Conservation (phyloP, 2,888 invertebrate species). For the Deladenus siricidicola region DNA sequence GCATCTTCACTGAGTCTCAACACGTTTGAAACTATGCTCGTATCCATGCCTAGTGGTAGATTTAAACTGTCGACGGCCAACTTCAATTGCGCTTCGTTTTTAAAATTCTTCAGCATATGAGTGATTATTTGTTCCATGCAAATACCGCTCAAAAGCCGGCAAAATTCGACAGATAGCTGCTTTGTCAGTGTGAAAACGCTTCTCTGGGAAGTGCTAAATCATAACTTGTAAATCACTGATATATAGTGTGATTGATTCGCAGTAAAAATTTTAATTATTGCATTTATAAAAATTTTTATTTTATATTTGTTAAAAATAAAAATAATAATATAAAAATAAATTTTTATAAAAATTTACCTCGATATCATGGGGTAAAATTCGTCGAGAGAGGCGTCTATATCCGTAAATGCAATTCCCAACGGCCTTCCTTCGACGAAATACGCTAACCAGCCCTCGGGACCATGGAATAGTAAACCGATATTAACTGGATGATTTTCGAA, state of each 20-base stretch:
- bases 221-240: background rate
- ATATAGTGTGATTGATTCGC: background rate
- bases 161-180: background rate
- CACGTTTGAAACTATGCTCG: too few species aligned
- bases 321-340: constrained; percentile 5
- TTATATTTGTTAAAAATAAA: background rate
- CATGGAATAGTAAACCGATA: constrained; percentile 29
- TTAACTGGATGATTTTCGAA: background rate
- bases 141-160: background rate
- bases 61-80: background rate
- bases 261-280: background rate
- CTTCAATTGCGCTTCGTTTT: background rate
- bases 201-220: constrained; percentile 7
- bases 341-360: constrained; percentile 21
- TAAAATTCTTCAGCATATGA: background rate
- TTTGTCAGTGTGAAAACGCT: constrained; percentile 2
- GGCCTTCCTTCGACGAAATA: constrained; percentile 19
- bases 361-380: constrained; percentile 30
- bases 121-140: background rate
- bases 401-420: constrained; percentile 21
- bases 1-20: too few species aligned
- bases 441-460: constrained; percentile 17
- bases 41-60: too few species aligned
- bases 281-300: background rate
- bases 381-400: constrained; percentile 11